Evolutionary conservation across 92 coral and sea anemone species (phyloP).

Genomic region (Phenganax marumi): DNA sequence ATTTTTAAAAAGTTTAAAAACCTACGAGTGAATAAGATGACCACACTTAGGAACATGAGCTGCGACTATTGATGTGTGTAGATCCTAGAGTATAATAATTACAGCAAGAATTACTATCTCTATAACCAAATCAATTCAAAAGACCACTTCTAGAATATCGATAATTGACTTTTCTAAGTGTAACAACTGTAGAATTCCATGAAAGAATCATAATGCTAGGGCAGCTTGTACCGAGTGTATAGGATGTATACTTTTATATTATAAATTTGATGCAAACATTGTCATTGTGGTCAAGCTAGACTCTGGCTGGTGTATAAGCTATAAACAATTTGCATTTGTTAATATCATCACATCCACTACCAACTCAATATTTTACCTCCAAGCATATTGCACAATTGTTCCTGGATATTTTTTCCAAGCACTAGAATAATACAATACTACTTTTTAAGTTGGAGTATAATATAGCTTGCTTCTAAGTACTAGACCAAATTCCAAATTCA

Average conservation of each 20-base stretch:
- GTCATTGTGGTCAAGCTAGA: too few relatives aligned
- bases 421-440: slow-evolving; percentile 44
- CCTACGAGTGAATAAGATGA: slow-evolving; percentile 79
- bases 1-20: not conserved
- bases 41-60: slow-evolving; percentile 83
- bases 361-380: slow-evolving; percentile 54
- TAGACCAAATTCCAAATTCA: too few relatives aligned
- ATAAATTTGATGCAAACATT: too few relatives aligned
- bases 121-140: not conserved
- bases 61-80: slow-evolving; percentile 83
- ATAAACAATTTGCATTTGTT: not conserved
- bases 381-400: slow-evolving; percentile 77
- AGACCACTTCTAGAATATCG: not conserved
- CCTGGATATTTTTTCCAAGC: slow-evolving; percentile 71
- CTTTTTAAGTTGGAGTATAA: not conserved
- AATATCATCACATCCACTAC: not conserved
- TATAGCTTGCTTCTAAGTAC: too few relatives aligned
- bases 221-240: too few relatives aligned
- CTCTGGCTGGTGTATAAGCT: not conserved
- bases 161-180: not conserved
- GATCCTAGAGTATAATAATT: slow-evolving; percentile 54
- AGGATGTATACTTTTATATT: too few relatives aligned
- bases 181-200: too few relatives aligned
- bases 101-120: not conserved
- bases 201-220: too few relatives aligned